These are phyloP conservation scores for Agelastica alni DNA, from an alignment of 2,888 invertebrate species.

Conservation along the genomic window DNA sequence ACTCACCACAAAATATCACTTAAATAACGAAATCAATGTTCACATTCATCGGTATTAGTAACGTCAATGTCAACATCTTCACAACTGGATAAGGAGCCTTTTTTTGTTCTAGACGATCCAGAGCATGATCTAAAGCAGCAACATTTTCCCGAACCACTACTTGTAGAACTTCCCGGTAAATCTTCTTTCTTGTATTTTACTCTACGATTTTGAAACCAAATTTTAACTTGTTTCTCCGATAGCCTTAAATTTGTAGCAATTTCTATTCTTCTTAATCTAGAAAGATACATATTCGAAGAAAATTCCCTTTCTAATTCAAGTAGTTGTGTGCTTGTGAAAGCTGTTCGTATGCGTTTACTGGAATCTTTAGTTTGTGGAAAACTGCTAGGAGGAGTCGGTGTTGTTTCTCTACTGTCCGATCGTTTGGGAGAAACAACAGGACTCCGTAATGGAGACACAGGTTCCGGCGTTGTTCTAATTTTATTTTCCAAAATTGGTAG, in stretches of 20 bases:
- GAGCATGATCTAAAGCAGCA: slow-evolving; percentile 60
- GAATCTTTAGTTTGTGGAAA: slow-evolving; percentile 63
- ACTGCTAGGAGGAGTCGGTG: slow-evolving; percentile 61
- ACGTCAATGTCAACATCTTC: slow-evolving; percentile 54
- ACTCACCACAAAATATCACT: slow-evolving; percentile 12
- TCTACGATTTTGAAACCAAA: slow-evolving; percentile 93
- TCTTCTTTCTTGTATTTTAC: slow-evolving; percentile 94
- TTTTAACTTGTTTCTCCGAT: slow-evolving; percentile 94
- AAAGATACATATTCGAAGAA: slow-evolving; percentile 86
- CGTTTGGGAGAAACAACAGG: slow-evolving; percentile 37
- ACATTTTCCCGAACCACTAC: slow-evolving; percentile 52
- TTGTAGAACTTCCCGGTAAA: slow-evolving; percentile 56
- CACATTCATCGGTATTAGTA: slow-evolving; percentile 48
- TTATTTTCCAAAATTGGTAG: slow-evolving; percentile 12
- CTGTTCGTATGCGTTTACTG: slow-evolving; percentile 88
- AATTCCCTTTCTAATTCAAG: slow-evolving; percentile 89
- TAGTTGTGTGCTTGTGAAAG: slow-evolving; percentile 89
- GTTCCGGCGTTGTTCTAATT: slow-evolving; percentile 8
- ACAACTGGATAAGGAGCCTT: slow-evolving; percentile 46
- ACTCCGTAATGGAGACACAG: slow-evolving; percentile 24
- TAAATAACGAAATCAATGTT: slow-evolving; percentile 23
- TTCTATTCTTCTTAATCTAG: slow-evolving; percentile 85
- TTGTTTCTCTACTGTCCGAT: slow-evolving; percentile 59
- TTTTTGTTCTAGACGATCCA: slow-evolving; percentile 41
- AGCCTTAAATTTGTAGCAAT: slow-evolving; percentile 86